Evolutionary conservation across 2,888 invertebrate species (phyloP), one percentile per base, ranked within the genome.

Genomic region (Ecliptopera silaceata): DNA sequence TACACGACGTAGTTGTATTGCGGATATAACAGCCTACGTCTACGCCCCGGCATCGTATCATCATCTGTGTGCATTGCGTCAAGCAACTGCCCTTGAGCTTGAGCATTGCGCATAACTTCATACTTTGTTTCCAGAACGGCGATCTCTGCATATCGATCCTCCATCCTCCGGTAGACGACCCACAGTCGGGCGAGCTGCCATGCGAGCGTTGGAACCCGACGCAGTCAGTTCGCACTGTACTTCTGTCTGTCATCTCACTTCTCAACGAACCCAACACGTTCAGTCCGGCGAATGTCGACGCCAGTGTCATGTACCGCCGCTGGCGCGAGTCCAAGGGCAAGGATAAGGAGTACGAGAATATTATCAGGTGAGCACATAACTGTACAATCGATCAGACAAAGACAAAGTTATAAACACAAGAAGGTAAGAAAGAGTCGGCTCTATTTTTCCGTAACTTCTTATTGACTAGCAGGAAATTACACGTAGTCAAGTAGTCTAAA

Each of bases 201-300:
- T 99, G 99, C 90, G 99, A 99, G 91, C 95, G 99, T 86, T 99
- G 99, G 99, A 99, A 99, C 93, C 99, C 99, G 51, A 99, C 99
- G 68, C 99, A 99, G 92, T 99, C 97, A 79, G 99, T 99, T 79
- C 97, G 99, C 84, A 99, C 99, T 48, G 98, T 99, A 75, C 93
- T 99, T 67, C 93, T 99, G 61, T 99, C 99, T 62, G 99, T 99
- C 72, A 99, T 99, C 80, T 99, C 99, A 12, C 93, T 99, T 66
- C 93, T 99, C 77, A 99, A 99, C 92, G 99, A 99, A 92, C 99
- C 99, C 65, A 99, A 99, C 92, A 99, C 99, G 66, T 99, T 96
- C 91, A 99, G 99, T 76, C 99, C 99, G 43, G 99, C 99, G 69
- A 99, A 99, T 86, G 99, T 99, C 20, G 99, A 99, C 92, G 99